These are phyloP conservation scores for Ptycholaimellus sp. DNA, from an alignment of 2,888 invertebrate genomes.

Conservation along the genomic window DNA sequence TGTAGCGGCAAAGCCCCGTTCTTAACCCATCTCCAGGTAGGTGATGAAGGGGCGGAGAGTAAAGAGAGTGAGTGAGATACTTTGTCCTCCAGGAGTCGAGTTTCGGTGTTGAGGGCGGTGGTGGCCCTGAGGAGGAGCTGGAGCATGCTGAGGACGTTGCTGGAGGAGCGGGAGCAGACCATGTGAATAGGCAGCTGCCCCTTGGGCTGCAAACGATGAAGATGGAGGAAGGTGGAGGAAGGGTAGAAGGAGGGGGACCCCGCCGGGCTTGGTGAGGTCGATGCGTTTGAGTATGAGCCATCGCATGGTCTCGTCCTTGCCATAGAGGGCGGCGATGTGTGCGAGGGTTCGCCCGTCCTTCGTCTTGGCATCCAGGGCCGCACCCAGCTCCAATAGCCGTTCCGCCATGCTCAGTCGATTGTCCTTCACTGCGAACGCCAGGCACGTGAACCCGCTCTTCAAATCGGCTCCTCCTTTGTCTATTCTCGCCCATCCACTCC, in stretches of 20 bases:
- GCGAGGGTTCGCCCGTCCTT: conserved; percentile 79
- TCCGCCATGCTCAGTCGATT: conserved; percentile 27
- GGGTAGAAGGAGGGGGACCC: conserved; percentile 9
- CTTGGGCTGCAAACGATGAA: conserved; percentile 42
- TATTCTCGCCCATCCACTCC: not conserved
- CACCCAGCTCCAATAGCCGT: conserved; percentile 27
- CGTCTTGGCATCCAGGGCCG: conserved; percentile 20
- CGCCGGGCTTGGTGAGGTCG: conserved; percentile 71
- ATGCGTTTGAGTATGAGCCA: conserved; percentile 61
- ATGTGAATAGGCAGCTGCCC: conserved; percentile 81
- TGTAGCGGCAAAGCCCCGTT: conserved; percentile 75
- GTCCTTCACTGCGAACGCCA: conserved; percentile 30
- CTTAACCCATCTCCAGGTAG: conserved; percentile 32
- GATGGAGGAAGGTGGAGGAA: conserved; percentile 2
- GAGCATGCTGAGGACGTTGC: conserved; percentile 67
- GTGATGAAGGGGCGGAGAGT: not conserved
- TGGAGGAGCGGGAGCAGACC: conserved; percentile 71
- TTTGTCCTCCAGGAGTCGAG: conserved; percentile 58
- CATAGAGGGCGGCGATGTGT: conserved; percentile 78
- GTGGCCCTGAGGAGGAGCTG: conserved; percentile 61
- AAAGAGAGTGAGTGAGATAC: conserved; percentile 37
- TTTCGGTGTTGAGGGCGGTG: conserved; percentile 45
- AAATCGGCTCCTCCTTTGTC: conserved; percentile 4
- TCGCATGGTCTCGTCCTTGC: conserved; percentile 78
- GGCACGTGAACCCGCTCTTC: conserved; percentile 27